Percentiles rank a stretch among this genome's conserved stretches.
These are phyloP conservation scores for Adrianichthys oophorus DNA, from an alignment of 2,797 vertebrate species.

Conservation along the genomic window DNA sequence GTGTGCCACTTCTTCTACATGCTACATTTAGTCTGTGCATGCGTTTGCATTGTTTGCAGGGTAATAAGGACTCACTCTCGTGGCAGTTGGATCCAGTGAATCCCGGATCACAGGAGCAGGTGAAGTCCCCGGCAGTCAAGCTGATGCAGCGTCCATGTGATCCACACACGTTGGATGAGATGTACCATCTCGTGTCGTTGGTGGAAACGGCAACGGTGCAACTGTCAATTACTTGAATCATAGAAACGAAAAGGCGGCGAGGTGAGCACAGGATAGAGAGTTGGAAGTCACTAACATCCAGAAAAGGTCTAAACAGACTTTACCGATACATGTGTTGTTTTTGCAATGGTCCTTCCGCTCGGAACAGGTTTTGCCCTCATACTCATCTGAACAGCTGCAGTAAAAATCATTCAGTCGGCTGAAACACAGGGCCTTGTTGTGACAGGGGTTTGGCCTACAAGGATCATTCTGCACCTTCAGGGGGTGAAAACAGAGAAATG, in stretches of 20 bases:
- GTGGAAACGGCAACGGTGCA: conserved; percentile 87
- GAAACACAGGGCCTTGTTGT: conserved; percentile 87
- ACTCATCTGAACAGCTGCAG: conserved; percentile 88
- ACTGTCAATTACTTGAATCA: conserved; percentile 87
- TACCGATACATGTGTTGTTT: conserved; percentile 89
- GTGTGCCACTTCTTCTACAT: not conserved
- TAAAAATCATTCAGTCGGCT: conserved; percentile 84
- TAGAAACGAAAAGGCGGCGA: not conserved
- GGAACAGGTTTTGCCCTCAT: conserved; percentile 91
- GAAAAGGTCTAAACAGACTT: not conserved
- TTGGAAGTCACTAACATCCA: not conserved
- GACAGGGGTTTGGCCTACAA: conserved; percentile 89
- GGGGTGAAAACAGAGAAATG: not conserved
- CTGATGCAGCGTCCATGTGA: conserved; percentile 91
- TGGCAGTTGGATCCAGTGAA: conserved; percentile 95
- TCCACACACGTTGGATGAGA: conserved; percentile 89
- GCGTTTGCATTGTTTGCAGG: conserved; percentile 4
- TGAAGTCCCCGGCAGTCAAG: conserved; percentile 91
- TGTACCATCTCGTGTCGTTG: conserved; percentile 81
- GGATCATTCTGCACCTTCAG: conserved; percentile 83
- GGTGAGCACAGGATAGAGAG: too few species aligned
- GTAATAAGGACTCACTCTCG: conserved; percentile 85
- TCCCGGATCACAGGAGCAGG: conserved; percentile 89
- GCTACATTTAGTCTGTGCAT: conserved; percentile 49
- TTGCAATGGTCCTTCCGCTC: conserved; percentile 91